Evolutionary conservation across 2,797 vertebrate species (phyloP).

Genomic region (Parotocinclus haroldoi): DNA sequence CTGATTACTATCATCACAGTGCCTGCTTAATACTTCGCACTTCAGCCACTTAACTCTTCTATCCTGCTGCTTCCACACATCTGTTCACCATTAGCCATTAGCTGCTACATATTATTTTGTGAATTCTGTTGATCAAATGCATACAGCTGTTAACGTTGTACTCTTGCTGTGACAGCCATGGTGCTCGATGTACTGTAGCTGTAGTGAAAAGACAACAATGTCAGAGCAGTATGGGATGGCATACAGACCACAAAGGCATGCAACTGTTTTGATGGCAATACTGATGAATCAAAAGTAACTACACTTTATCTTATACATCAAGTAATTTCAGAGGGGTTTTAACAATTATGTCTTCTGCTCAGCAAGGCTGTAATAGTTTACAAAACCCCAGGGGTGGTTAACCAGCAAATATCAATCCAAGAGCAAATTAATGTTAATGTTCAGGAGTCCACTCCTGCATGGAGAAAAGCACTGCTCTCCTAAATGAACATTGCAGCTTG

Average conservation of each 20-base stretch:
- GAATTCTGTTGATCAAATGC: conserved; percentile 41
- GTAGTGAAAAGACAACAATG: too few relatives aligned
- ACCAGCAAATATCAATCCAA: too few relatives aligned
- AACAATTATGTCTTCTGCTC: too few relatives aligned
- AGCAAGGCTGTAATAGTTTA: too few relatives aligned
- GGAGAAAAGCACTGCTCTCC: too few relatives aligned
- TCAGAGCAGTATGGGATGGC: conserved; percentile 40
- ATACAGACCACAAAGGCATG: conserved; percentile 63
- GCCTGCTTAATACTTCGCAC: neutral
- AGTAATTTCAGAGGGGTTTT: too few relatives aligned
- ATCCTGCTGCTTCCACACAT: conserved; percentile 42
- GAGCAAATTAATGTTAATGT: too few relatives aligned
- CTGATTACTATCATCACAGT: neutral
- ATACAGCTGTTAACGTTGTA: conserved; percentile 42
- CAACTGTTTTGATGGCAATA: conserved; percentile 61
- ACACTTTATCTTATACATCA: too few relatives aligned
- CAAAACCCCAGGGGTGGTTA: too few relatives aligned
- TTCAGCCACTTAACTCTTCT: conserved; percentile 5
- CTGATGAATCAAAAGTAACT: conserved; percentile 91
- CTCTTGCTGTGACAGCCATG: conserved; percentile 29
- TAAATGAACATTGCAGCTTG: too few relatives aligned
- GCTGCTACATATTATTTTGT: conserved; percentile 44
- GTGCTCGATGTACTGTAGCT: too few relatives aligned
- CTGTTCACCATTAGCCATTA: conserved; percentile 51
- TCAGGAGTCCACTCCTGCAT: too few relatives aligned